Base-by-base conservation (phyloP, 2,888 invertebrate species). In the Disparrhopalites patrizii region DNA sequence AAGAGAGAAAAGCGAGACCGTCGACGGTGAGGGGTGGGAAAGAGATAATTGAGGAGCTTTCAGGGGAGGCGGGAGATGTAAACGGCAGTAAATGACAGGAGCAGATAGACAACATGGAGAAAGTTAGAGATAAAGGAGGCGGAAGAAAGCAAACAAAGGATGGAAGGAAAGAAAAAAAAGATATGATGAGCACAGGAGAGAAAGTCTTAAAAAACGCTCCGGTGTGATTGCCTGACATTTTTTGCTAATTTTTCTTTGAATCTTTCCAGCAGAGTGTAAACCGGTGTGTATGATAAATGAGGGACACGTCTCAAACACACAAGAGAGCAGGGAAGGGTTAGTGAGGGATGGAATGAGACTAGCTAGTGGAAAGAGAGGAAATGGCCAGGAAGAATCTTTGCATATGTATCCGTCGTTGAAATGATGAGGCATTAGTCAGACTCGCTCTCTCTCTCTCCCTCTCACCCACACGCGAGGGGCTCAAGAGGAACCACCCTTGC, bases 381-480 rank as follows among this genome's bases (percentile, higher is more conserved):
- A 18, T 3, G 40, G n/a, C 40, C 13, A 3, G 15, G 40, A 40
- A 40, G 40, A 10, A 15, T 40, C 13, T 10, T 36, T 7, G 36
- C 8, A n/a, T n/a, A n/a, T n/a, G n/a, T n/a, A n/a, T n/a, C n/a
- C n/a, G n/a, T n/a, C n/a, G n/a, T n/a, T 7, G 15, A 18, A 40
- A 40, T 40, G 40, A 40, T 40, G 40, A 40, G 40, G 18, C 40
- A 40, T 40, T 40, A 40, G 40, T 40, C 40, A 40, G 40, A n/a
- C 36, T 13, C 47, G 3, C 47, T 47, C 47, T 5, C 10, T 47
- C 47, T 7, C 27, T 52, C 8, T 25, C 8, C 1, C 52, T 52
- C 52, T 52, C 27, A 27, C 10, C 8, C 2, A 25, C n/a, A n/a
- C n/a, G n/a, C n/a, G n/a, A n/a, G n/a, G n/a, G n/a, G n/a, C n/a